phyloP scores from a whole-genome alignment of 2,888 invertebrate species.

The Iphiclides podalirius region DNA sequence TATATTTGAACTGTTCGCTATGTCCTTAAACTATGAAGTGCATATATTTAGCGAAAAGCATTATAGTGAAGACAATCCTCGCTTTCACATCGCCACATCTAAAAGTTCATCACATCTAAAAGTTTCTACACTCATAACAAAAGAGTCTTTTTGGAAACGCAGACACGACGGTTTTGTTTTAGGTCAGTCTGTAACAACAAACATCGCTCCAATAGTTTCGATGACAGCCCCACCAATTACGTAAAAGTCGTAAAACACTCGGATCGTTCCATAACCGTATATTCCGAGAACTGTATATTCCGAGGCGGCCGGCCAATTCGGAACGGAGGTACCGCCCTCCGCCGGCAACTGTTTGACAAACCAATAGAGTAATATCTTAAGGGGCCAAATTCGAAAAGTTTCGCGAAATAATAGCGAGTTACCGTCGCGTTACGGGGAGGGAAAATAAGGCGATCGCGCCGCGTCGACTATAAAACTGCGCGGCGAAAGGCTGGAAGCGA shows the following conservation, averaged over 20 bases:
- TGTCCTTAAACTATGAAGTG: neutral
- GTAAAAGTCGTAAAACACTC: neutral
- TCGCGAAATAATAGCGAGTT: conserved; percentile 21
- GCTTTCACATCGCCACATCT: too few species aligned
- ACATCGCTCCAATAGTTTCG: neutral
- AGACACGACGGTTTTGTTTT: too few species aligned
- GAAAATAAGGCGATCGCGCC: conserved; percentile 23
- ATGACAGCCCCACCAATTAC: too few species aligned
- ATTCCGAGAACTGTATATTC: neutral
- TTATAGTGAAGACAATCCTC: too few species aligned
- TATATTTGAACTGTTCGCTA: conserved; percentile 14
- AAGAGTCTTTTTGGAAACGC: too few species aligned
- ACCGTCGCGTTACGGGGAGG: conserved; percentile 21
- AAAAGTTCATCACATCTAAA: too few species aligned
- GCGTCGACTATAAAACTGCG: conserved; percentile 21
- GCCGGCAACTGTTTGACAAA: conserved; percentile 10
- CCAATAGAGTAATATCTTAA: conserved; percentile 14
- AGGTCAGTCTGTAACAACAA: neutral
- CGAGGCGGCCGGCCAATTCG: neutral
- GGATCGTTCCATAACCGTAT: neutral
- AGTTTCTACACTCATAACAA: too few species aligned
- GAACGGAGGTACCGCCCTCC: neutral
- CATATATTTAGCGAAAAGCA: too few species aligned
- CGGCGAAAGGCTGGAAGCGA: conserved; percentile 16
- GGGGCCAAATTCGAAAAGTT: conserved; percentile 21